Evolutionary conservation across 64 coral and sea anemone genomes (phyloP).

Genomic region (Pocillopora verrucosa): DNA sequence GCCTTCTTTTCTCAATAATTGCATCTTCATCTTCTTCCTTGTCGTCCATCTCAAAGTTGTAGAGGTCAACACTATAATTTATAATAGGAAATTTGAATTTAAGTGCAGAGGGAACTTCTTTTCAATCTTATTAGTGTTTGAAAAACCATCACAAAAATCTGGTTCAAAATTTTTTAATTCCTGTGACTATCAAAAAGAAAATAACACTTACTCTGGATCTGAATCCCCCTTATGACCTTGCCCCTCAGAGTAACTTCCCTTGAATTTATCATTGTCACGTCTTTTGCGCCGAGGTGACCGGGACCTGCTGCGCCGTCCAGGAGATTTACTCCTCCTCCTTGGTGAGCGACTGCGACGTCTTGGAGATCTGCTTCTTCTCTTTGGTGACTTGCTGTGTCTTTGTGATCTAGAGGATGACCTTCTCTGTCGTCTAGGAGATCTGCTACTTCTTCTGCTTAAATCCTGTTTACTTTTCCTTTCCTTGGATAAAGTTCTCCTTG

Average conservation of each 20-base stretch:
- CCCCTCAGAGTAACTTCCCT: slow-evolving; percentile 84
- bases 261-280: slow-evolving; percentile 67
- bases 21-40: slow-evolving; percentile 92
- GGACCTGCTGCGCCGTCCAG: slow-evolving; percentile 56
- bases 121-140: no score
- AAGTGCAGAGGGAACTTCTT: no score
- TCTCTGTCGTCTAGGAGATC: slow-evolving; percentile 18
- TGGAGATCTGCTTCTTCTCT: slow-evolving; percentile 67
- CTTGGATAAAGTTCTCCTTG: slow-evolving; percentile 38
- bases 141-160: no score
- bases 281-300: slow-evolving; percentile 52
- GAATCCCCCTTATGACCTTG: slow-evolving; percentile 56
- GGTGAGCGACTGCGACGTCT: slow-evolving; percentile 55
- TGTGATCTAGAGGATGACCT: slow-evolving; percentile 30
- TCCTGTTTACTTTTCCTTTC: slow-evolving; percentile 16
- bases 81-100: neutral
- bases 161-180: no score
- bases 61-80: slow-evolving; percentile 81
- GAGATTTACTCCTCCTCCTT: slow-evolving; percentile 54
- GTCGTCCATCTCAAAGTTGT: slow-evolving; percentile 94
- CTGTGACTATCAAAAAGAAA: neutral
- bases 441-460: neutral
- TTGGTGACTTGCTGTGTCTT: slow-evolving; percentile 52
- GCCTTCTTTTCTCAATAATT: slow-evolving; percentile 86
- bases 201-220: slow-evolving; percentile 76